These are phyloP conservation scores for Bacillus rossius DNA, from an alignment of 1,140 invertebrate genomes.

Conservation along the genomic window DNA sequence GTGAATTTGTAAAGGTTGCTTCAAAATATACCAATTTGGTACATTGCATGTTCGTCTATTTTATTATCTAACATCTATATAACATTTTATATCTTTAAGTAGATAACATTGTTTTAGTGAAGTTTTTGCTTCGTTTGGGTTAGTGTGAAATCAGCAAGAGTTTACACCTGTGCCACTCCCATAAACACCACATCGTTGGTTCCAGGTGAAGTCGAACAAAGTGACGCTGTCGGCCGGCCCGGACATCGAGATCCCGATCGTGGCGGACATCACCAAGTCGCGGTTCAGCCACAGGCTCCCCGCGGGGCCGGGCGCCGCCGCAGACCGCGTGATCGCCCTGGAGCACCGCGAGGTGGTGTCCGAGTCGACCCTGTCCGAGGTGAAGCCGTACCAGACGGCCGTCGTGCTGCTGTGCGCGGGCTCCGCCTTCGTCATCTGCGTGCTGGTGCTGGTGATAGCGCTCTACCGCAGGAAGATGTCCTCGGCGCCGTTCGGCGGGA, in stretches of 20 bases:
- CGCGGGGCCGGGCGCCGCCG: conserved; percentile 27
- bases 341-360: conserved; percentile 63
- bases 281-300: conserved; percentile 52
- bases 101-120: no score
- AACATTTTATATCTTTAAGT: no score
- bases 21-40: no score
- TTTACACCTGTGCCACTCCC: no score
- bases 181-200: no score
- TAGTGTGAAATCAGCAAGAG: no score
- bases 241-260: conserved; percentile 38
- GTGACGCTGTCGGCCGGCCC: conserved; percentile 32
- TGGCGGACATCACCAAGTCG: conserved; percentile 59
- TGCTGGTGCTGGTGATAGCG: conserved; percentile 59
- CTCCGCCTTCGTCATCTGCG: conserved; percentile 65
- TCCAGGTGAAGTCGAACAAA: conserved; percentile 51
- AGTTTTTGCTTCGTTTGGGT: no score
- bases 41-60: no score
- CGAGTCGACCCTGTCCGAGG: conserved; percentile 54
- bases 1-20: no score
- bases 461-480: conserved; percentile 47
- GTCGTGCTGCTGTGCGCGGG: conserved; percentile 61
- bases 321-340: conserved; percentile 47
- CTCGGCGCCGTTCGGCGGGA: not conserved
- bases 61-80: no score
- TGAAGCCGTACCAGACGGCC: conserved; percentile 63